Conservation (phyloP, 2,888 invertebrate genomes). For the Apoda limacodes region DNA sequence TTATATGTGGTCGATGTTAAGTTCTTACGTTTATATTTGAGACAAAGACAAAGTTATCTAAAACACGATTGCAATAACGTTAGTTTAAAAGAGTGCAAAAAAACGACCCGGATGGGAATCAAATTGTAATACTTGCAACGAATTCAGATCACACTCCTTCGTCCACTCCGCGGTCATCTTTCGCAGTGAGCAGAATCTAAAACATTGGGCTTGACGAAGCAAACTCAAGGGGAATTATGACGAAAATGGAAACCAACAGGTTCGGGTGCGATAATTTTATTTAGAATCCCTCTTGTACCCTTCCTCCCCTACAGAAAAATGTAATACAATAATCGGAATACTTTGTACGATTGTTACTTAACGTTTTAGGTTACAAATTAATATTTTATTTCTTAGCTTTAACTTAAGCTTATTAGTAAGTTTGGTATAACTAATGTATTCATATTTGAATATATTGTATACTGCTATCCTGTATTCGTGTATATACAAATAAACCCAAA, state of each 20-base stretch:
- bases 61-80: too few species aligned
- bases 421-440: too few species aligned
- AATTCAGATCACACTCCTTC: slow-evolving; percentile 28
- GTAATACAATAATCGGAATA: slow-evolving; percentile 50
- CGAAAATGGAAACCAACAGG: slow-evolving; percentile 38
- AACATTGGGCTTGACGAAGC: slow-evolving; percentile 15
- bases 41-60: too few species aligned
- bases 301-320: slow-evolving; percentile 23
- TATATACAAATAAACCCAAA: too few species aligned
- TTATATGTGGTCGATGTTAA: too few species aligned
- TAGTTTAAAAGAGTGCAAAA: slow-evolving; percentile 4
- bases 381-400: slow-evolving; percentile 7
- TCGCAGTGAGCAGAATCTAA: slow-evolving; percentile 36
- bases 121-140: slow-evolving; percentile 4
- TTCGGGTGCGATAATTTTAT: slow-evolving; percentile 42
- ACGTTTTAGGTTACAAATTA: slow-evolving; percentile 26
- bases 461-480: too few species aligned
- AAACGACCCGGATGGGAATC: slow-evolving; percentile 12
- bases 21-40: too few species aligned
- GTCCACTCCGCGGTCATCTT: slow-evolving; percentile 34
- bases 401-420: not conserved
- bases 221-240: slow-evolving; percentile 29
- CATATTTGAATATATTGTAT: too few species aligned
- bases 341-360: slow-evolving; percentile 31
- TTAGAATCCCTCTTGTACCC: slow-evolving; percentile 29